These are phyloP conservation scores for Rhegmatorhina hoffmannsi DNA, from an alignment of 2,113 vertebrate species.

Conservation along the genomic window DNA sequence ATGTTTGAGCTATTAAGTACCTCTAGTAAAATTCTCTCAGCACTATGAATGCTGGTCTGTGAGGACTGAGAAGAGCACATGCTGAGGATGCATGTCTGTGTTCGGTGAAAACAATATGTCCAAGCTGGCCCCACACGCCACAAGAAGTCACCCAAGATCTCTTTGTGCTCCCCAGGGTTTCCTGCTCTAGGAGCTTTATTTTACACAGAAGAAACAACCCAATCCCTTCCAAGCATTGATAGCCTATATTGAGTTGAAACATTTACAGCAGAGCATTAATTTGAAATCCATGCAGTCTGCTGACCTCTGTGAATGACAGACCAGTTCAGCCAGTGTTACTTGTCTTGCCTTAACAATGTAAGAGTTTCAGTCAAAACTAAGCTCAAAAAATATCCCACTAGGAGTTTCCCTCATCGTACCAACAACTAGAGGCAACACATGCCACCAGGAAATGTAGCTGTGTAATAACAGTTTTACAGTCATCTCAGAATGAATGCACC, in stretches of 20 bases:
- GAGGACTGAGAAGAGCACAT: not conserved
- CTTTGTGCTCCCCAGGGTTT: not conserved
- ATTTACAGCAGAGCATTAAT: not conserved
- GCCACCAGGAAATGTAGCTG: not conserved
- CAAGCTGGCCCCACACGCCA: not conserved
- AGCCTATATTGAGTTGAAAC: not conserved
- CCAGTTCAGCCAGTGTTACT: not conserved
- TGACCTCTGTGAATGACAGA: not conserved
- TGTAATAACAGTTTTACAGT: not conserved
- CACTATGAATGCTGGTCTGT: not conserved
- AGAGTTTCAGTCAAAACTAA: not conserved
- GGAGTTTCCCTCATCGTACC: not conserved
- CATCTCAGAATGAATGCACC: not conserved
- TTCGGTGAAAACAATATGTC: not conserved
- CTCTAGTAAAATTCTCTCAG: not conserved
- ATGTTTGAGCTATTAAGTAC: not conserved
- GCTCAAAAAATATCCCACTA: not conserved
- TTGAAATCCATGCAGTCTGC: not conserved
- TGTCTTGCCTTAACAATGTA: not conserved
- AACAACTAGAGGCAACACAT: not conserved
- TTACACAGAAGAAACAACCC: not conserved
- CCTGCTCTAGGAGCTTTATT: not conserved
- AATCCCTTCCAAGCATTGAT: not conserved
- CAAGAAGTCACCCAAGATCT: not conserved
- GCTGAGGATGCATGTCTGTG: not conserved